Percentiles rank a stretch among this genome's conserved stretches.
Evolutionary conservation across 2,797 vertebrate genomes (phyloP).

Genomic region (Aeoliscus strigatus): DNA sequence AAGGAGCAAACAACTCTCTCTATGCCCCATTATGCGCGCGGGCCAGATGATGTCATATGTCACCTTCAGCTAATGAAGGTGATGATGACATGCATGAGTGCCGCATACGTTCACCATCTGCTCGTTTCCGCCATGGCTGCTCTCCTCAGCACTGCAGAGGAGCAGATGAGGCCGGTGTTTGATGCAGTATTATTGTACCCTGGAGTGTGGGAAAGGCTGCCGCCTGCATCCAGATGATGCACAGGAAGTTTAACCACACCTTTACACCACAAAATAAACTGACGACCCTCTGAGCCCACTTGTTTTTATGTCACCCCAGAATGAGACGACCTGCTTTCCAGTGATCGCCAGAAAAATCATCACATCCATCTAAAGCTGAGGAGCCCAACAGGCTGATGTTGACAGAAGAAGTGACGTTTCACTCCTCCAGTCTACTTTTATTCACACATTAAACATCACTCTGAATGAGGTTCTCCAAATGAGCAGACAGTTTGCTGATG

Average conservation of each 20-base stretch:
- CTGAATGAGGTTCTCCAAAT: no score
- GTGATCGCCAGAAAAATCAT: constrained; percentile 7
- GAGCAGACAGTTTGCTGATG: neutral
- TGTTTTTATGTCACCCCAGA: constrained; percentile 17
- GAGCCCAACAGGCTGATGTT: constrained; percentile 6
- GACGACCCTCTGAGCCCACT: constrained; percentile 36
- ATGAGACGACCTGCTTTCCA: constrained; percentile 1
- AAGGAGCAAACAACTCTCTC: constrained; percentile 50
- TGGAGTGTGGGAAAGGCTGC: constrained; percentile 31
- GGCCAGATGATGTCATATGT: constrained; percentile 71
- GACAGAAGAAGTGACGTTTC: neutral
- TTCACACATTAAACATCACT: constrained; percentile 1
- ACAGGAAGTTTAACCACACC: constrained; percentile 46
- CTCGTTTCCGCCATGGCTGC: constrained; percentile 51
- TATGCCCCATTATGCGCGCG: constrained; percentile 36
- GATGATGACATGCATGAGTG: constrained; percentile 70
- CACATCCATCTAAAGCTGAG: neutral
- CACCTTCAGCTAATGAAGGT: constrained; percentile 76
- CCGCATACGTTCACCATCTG: constrained; percentile 72
- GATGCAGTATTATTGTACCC: constrained; percentile 28
- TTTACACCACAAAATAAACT: constrained; percentile 28
- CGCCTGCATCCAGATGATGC: constrained; percentile 53
- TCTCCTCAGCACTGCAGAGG: constrained; percentile 41
- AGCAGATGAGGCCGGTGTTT: constrained; percentile 45
- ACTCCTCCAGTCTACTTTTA: constrained; percentile 3